A percentile compares a stretch with the other conserved stretches of the same genome.
phyloP scores from a whole-genome alignment of 2,888 invertebrate genomes.

The Drosophila flavopinicola region DNA sequence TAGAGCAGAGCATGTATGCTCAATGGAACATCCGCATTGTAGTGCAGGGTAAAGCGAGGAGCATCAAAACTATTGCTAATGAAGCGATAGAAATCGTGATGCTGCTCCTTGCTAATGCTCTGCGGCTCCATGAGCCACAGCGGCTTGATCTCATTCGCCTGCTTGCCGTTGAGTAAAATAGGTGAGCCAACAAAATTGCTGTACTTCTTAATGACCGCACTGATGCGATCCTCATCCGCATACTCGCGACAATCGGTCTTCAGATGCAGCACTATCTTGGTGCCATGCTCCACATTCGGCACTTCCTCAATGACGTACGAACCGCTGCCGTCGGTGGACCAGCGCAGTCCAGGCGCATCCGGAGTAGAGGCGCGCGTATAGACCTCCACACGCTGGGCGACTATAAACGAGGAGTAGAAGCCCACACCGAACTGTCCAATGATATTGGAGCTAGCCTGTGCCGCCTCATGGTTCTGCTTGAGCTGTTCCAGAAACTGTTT shows the following conservation, averaged over 20 bases:
- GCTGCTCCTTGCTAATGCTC: constrained; percentile 92
- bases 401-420: constrained; percentile 99
- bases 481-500: constrained; percentile 95
- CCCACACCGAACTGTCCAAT: constrained; percentile 99
- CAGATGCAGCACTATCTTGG: constrained; percentile 95
- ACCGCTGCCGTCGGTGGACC: constrained; percentile 96
- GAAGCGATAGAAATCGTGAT: constrained; percentile 96
- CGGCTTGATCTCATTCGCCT: constrained; percentile 95
- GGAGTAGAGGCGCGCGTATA: constrained; percentile 90
- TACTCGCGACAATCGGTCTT: constrained; percentile 95
- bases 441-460: constrained; percentile 89
- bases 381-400: constrained; percentile 97
- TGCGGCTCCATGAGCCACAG: constrained; percentile 97
- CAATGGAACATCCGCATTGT: constrained; percentile 92
- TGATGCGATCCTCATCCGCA: constrained; percentile 93
- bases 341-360: constrained; percentile 90
- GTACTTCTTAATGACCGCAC: constrained; percentile 96
- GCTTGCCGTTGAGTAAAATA: constrained; percentile 94
- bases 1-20: constrained; percentile 96
- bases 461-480: constrained; percentile 87
- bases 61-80: constrained; percentile 93
- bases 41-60: constrained; percentile 95
- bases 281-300: constrained; percentile 93
- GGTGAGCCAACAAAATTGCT: constrained; percentile 98
- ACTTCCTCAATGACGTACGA: constrained; percentile 95